Conservation (phyloP, 2,888 invertebrate genomes). For the Drosophila picticornis region DNA sequence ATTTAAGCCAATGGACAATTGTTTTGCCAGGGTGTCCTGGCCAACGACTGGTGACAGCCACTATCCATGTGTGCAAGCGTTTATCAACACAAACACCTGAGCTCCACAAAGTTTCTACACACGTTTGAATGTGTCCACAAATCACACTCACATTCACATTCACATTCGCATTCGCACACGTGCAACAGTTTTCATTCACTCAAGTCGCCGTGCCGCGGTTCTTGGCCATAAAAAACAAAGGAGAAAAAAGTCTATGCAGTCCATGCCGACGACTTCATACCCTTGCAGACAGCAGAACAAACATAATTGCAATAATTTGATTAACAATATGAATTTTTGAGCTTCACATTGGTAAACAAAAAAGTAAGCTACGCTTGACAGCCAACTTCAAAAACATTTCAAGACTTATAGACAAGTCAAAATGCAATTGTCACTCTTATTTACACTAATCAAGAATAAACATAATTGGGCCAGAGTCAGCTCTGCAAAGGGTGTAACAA, state of each 20-base stretch:
- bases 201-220: constrained; percentile 33
- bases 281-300: neutral
- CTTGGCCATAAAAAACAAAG: constrained; percentile 49
- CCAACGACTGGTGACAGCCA: neutral
- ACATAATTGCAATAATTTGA: too few relatives aligned
- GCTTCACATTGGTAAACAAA: neutral
- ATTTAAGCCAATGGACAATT: constrained; percentile 52
- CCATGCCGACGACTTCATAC: neutral
- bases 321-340: neutral
- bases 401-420: neutral
- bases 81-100: constrained; percentile 50
- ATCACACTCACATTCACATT: neutral
- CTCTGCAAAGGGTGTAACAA: neutral
- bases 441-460: neutral
- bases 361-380: neutral
- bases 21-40: constrained; percentile 2
- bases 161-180: constrained; percentile 1
- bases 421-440: neutral
- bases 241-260: too few relatives aligned
- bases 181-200: constrained; percentile 51
- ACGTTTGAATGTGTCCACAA: neutral
- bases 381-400: neutral
- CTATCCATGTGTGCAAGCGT: constrained; percentile 37
- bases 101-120: constrained; percentile 1
- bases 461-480: neutral